Conservation (phyloP, 2,797 vertebrate genomes). For the Sorex maritimensis region DNA sequence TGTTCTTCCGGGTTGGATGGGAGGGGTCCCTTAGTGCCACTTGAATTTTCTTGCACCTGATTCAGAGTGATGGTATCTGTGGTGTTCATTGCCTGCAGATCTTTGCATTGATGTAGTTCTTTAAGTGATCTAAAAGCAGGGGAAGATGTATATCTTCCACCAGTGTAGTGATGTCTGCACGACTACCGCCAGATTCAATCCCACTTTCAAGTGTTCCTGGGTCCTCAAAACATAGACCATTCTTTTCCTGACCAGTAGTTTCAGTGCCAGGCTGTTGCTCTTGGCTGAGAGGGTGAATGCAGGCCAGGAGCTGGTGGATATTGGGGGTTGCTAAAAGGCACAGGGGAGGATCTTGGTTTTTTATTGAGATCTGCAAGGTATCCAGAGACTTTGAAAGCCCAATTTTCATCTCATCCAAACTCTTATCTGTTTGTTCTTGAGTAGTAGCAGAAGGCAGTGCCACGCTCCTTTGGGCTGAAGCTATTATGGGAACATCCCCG, state of each 20-base stretch:
- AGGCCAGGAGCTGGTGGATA: no score
- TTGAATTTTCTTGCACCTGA: background rate
- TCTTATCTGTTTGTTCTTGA: slow-evolving; percentile 13
- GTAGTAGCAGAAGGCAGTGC: slow-evolving; percentile 30
- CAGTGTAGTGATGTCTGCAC: slow-evolving; percentile 16
- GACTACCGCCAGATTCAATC: background rate
- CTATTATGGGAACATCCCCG: background rate
- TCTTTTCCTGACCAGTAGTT: background rate
- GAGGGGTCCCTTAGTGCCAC: background rate
- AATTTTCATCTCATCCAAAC: background rate
- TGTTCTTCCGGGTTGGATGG: slow-evolving; percentile 9
- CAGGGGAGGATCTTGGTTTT: no score
- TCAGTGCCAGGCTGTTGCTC: background rate
- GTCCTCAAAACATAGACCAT: background rate
- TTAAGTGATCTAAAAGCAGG: background rate
- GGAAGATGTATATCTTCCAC: slow-evolving; percentile 42
- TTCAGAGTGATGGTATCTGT: background rate
- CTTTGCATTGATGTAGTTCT: background rate
- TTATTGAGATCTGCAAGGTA: background rate
- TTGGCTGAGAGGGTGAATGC: background rate
- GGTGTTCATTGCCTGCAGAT: background rate
- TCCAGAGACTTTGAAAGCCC: slow-evolving; percentile 26
- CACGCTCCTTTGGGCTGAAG: background rate
- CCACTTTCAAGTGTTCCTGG: background rate
- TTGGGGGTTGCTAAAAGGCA: no score